Evolutionary conservation across 2,113 vertebrate species (phyloP), one percentile per base, ranked within the genome.

Genomic region (Lucifuga dentata): DNA sequence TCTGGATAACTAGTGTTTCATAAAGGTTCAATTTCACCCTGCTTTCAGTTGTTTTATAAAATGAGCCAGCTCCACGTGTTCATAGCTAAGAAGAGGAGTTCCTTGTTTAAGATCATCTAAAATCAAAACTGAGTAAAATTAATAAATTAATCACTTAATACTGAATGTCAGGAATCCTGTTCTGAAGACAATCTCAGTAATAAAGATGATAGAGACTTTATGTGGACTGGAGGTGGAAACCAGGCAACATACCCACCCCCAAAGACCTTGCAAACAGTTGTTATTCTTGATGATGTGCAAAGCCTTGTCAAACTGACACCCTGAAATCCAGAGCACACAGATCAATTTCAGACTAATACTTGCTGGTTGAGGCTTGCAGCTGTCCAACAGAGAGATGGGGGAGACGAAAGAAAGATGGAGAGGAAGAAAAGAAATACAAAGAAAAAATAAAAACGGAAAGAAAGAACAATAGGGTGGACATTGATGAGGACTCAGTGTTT

Each of bases 291-390:
- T 83, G 82, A 85, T 70, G 68, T 12, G 66, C 59, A 76, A 86
- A 86, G 68, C 55, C 71, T 73, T 43, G 67, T 76, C 76, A 57
- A 60, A 58, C 64, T 59, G 69, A 83, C 79, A 80, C 76, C 71
- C 65, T 75, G 52, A 75, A 66, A 76, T 41, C 49, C 52, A 64
- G 51, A 55, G 60, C 57, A 58, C 57, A 73, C 35, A 60, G 71
- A 74, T 78, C 68, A 26, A 52, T 80, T 68, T 83, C 65, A 76
- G 69, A 80, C 44, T 21, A 32, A 50, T 13, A 16, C 48, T 32
- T 29, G 69, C 84, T 46, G 71, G 82, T 85, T 26, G 53, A 65
- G 82, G 68, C 78, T 72, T 73, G 85, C 77, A 83, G 83, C 83
- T 83, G 70, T 75, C 67, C 49, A 24, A 72, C 68, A 7, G 20